phyloP scores from a whole-genome alignment of 2,113 vertebrate species.

The Melanerpes aurifrons region DNA sequence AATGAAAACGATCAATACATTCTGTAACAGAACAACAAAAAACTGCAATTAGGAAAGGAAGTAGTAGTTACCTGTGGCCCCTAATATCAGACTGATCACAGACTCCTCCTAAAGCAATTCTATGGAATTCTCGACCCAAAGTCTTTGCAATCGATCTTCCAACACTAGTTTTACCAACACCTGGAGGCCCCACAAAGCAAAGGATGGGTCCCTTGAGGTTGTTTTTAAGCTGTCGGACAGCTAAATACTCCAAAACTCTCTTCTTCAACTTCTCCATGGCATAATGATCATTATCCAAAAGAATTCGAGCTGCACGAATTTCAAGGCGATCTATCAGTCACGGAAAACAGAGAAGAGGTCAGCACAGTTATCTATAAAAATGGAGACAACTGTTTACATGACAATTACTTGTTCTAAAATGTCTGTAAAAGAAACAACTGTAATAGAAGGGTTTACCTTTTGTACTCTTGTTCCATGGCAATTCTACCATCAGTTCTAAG shows the following conservation, averaged over 20 bases:
- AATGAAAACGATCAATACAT: background rate
- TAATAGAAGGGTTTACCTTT: conserved; percentile 74
- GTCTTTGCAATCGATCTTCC: conserved; percentile 95
- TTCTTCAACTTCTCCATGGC: conserved; percentile 96
- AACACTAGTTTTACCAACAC: conserved; percentile 97
- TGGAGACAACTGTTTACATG: background rate
- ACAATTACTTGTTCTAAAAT: background rate
- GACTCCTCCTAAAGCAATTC: conserved; percentile 93
- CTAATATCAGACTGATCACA: conserved; percentile 98
- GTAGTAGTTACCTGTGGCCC: conserved; percentile 88
- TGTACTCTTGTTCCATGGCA: conserved; percentile 94
- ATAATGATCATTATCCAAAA: conserved; percentile 95
- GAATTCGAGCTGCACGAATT: conserved; percentile 88
- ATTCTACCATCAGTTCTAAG: conserved; percentile 95
- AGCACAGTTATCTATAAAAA: background rate
- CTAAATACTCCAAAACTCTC: conserved; percentile 94
- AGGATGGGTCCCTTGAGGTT: conserved; percentile 95
- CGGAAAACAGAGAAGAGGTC: background rate
- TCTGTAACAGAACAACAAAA: background rate
- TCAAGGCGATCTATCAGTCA: conserved; percentile 87
- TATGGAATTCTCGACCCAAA: conserved; percentile 93
- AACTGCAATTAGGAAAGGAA: background rate
- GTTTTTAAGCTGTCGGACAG: conserved; percentile 92
- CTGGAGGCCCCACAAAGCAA: conserved; percentile 96
- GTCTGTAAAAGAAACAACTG: background rate